These are phyloP conservation scores for Phragmatobia fuliginosa DNA, from an alignment of 2,888 invertebrate genomes.

Conservation along the genomic window DNA sequence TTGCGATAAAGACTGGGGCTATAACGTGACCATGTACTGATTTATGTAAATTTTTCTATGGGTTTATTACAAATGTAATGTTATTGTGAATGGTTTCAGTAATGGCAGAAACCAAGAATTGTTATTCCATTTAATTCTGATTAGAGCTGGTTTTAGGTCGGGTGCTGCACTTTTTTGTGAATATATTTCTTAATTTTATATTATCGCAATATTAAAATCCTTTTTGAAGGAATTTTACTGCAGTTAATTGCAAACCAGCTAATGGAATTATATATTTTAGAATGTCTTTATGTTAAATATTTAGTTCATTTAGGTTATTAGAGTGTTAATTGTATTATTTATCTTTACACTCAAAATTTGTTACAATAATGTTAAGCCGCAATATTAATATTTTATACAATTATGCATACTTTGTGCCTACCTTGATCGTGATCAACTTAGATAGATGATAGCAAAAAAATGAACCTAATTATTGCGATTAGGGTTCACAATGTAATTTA, in stretches of 20 bases:
- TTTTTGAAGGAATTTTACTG: constrained; percentile 59
- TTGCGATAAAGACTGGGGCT: constrained; percentile 77
- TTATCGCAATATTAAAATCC: constrained; percentile 49
- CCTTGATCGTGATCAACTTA: constrained; percentile 58
- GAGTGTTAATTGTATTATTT: constrained; percentile 84
- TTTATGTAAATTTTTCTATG: constrained; percentile 85
- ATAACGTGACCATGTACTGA: constrained; percentile 78
- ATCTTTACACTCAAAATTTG: constrained; percentile 82
- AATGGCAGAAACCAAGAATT: constrained; percentile 54
- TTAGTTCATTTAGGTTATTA: constrained; percentile 83
- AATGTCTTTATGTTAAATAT: constrained; percentile 82
- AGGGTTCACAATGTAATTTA: constrained; percentile 68
- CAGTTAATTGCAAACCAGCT: constrained; percentile 66
- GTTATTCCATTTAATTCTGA: constrained; percentile 61
- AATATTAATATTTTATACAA: constrained; percentile 58
- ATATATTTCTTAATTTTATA: constrained; percentile 59
- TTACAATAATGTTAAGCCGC: constrained; percentile 64
- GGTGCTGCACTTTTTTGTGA: constrained; percentile 73
- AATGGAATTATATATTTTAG: constrained; percentile 78
- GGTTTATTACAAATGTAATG: constrained; percentile 78
- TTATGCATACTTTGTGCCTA: constrained; percentile 64
- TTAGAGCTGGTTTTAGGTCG: constrained; percentile 64
- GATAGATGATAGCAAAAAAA: constrained; percentile 57
- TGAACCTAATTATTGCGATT: constrained; percentile 61
- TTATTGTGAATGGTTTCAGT: constrained; percentile 62